Evolutionary conservation across 2,888 invertebrate species (phyloP).

Genomic region (Ennomos erosarius): DNA sequence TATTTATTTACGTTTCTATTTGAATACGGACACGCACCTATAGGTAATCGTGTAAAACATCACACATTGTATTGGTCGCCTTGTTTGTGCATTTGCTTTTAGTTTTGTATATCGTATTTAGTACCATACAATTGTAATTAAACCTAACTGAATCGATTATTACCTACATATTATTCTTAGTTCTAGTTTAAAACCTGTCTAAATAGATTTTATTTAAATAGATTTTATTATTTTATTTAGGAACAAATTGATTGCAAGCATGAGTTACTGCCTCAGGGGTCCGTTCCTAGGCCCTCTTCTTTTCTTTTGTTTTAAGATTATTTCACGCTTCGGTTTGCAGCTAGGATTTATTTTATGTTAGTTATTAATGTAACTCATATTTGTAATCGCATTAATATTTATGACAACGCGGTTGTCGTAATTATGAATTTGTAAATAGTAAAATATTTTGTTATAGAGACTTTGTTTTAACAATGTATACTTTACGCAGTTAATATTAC

Average conservation of each 20-base stretch:
- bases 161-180: constrained; percentile 51
- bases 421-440: constrained; percentile 62
- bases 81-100: constrained; percentile 82
- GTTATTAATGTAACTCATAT: constrained; percentile 37
- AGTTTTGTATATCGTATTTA: constrained; percentile 65
- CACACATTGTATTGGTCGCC: constrained; percentile 72
- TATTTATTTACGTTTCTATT: constrained; percentile 79
- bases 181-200: constrained; percentile 42
- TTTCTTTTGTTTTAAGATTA: constrained; percentile 20
- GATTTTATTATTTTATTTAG: constrained; percentile 38
- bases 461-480: constrained; percentile 64
- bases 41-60: constrained; percentile 67
- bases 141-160: constrained; percentile 49
- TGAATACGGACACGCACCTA: constrained; percentile 57
- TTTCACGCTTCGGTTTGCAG: constrained; percentile 29
- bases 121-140: constrained; percentile 52
- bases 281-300: constrained; percentile 19
- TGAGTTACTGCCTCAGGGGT: constrained; percentile 33
- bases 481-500: constrained; percentile 58
- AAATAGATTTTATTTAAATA: constrained; percentile 48
- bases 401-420: constrained; percentile 44
- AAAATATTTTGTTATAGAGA: constrained; percentile 52
- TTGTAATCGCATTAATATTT: constrained; percentile 33
- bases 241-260: constrained; percentile 37
- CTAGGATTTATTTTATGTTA: constrained; percentile 27